phyloP scores from a whole-genome alignment of 2,797 vertebrate species.

The Mareca strepera region DNA sequence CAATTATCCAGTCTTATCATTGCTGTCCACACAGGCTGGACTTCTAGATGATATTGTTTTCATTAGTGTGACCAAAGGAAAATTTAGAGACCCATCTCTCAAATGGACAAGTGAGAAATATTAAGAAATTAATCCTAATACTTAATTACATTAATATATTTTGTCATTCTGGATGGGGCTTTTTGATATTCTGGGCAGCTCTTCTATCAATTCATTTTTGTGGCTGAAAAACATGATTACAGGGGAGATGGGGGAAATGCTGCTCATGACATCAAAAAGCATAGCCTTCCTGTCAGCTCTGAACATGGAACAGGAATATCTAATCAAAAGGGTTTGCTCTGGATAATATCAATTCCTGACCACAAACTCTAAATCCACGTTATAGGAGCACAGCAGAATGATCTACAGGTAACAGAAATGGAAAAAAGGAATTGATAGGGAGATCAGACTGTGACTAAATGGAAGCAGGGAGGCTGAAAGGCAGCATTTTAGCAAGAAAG shows the following conservation, averaged over 20 bases:
- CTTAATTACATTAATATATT: slow-evolving; percentile 72
- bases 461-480: slow-evolving; percentile 65
- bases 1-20: slow-evolving; percentile 76
- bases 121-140: slow-evolving; percentile 71
- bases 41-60: slow-evolving; percentile 69
- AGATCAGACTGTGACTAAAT: slow-evolving; percentile 74
- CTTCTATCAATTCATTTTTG: slow-evolving; percentile 12
- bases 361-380: slow-evolving; percentile 52
- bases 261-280: slow-evolving; percentile 59
- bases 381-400: slow-evolving; percentile 58
- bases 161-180: slow-evolving; percentile 32
- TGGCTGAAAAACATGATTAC: slow-evolving; percentile 22
- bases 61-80: slow-evolving; percentile 59
- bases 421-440: slow-evolving; percentile 56
- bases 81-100: slow-evolving; percentile 72
- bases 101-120: slow-evolving; percentile 63
- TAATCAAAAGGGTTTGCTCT: slow-evolving; percentile 84
- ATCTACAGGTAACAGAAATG: slow-evolving; percentile 71
- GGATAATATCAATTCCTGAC: slow-evolving; percentile 82
- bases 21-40: slow-evolving; percentile 61
- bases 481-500: slow-evolving; percentile 33
- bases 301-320: slow-evolving; percentile 77
- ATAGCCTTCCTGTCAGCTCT: slow-evolving; percentile 78
- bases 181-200: slow-evolving; percentile 22
- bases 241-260: not conserved